These are phyloP conservation scores for Chymomyza procnemis DNA, from an alignment of 2,888 invertebrate species.

Conservation along the genomic window DNA sequence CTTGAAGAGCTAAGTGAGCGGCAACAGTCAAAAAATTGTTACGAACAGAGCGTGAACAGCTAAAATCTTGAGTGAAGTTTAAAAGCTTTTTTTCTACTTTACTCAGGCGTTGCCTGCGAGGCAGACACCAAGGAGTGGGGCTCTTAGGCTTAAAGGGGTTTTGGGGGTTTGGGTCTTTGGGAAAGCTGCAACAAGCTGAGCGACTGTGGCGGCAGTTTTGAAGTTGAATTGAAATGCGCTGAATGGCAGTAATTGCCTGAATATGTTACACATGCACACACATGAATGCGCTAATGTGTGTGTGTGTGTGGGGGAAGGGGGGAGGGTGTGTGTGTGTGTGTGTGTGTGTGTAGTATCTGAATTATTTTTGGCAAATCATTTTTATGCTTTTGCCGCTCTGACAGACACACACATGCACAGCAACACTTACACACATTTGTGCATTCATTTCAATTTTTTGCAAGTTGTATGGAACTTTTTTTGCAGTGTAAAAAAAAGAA, in stretches of 20 bases:
- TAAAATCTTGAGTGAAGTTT: constrained; percentile 71
- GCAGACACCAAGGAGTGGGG: not conserved
- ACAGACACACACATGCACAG: not conserved
- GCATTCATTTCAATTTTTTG: constrained; percentile 46
- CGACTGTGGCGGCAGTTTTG: constrained; percentile 53
- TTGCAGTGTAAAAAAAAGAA: constrained; percentile 28
- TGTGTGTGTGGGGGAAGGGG: constrained; percentile 6
- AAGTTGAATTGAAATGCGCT: constrained; percentile 71
- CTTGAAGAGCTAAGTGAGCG: constrained; percentile 41
- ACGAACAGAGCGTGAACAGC: constrained; percentile 66
- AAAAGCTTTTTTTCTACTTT: constrained; percentile 65
- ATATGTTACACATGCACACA: constrained; percentile 67
- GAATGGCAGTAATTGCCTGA: constrained; percentile 71
- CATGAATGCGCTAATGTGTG: constrained; percentile 55
- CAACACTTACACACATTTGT: constrained; percentile 3
- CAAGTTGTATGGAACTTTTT: constrained; percentile 19
- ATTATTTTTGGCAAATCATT: constrained; percentile 52
- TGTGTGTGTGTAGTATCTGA: not conserved
- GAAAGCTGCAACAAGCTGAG: not conserved
- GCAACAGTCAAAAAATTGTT: constrained; percentile 68
- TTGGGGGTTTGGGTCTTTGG: not conserved
- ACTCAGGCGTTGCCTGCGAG: not conserved
- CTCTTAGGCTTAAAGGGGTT: not conserved
- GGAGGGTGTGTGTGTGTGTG: not conserved
- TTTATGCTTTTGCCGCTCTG: constrained; percentile 51